phyloP scores from a whole-genome alignment of 92 coral and sea anemone genomes.

The Porites divaricata region DNA sequence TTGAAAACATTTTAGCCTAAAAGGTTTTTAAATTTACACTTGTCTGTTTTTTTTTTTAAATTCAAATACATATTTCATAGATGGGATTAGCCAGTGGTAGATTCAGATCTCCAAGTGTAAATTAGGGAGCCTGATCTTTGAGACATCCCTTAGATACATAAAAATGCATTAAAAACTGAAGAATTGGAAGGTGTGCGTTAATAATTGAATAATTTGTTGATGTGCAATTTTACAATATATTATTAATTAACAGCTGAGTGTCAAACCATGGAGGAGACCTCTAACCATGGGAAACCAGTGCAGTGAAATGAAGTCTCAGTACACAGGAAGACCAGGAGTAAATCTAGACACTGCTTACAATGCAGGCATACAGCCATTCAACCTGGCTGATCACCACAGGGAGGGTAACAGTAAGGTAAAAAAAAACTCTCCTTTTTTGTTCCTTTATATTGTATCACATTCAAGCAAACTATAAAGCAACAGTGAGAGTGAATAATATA shows the following conservation, averaged over 20 bases:
- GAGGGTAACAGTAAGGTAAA: slow-evolving; percentile 95
- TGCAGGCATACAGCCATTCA: slow-evolving; percentile 90
- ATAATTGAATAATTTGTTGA: not conserved
- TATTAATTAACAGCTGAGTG: slow-evolving; percentile 64
- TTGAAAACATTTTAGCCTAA: no score
- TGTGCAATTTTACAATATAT: not conserved
- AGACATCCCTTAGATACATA: no score
- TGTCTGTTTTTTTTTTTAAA: no score
- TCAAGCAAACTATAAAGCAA: no score
- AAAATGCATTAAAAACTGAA: not conserved
- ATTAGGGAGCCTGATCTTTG: not conserved
- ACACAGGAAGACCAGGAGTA: slow-evolving; percentile 90
- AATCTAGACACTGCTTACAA: slow-evolving; percentile 76
- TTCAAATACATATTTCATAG: no score
- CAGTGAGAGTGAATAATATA: no score
- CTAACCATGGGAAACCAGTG: slow-evolving; percentile 92
- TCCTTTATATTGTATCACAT: no score
- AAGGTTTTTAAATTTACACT: no score
- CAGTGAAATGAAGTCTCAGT: slow-evolving; percentile 96
- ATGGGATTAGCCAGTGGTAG: no score
- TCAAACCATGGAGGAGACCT: slow-evolving; percentile 94
- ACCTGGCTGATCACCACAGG: slow-evolving; percentile 88
- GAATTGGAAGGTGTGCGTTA: not conserved
- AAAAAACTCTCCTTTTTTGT: not conserved
- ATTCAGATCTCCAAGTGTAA: no score